Conservation (phyloP, 2,888 invertebrate species). For the Chalcosyrphus nemorum region DNA sequence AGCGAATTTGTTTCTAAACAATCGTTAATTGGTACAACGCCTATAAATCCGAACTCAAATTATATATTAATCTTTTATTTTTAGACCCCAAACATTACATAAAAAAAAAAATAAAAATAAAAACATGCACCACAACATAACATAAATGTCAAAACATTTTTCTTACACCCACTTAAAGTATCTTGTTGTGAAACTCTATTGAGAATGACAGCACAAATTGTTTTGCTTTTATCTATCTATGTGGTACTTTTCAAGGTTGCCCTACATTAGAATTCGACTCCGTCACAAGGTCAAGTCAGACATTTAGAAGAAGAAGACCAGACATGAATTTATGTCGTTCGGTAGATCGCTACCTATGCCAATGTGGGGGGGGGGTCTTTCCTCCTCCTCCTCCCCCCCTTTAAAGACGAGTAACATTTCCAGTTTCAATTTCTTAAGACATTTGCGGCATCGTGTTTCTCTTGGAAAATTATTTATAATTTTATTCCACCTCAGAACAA, state of each 20-base stretch:
- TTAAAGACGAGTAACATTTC: background rate
- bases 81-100: background rate
- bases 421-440: background rate
- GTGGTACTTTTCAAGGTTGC: constrained; percentile 33
- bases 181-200: constrained; percentile 6
- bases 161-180: constrained; percentile 18
- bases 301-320: background rate
- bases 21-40: background rate
- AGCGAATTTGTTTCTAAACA: background rate
- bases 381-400: background rate
- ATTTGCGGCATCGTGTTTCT: background rate
- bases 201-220: background rate
- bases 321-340: background rate
- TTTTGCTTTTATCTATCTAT: background rate
- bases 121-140: too few relatives aligned
- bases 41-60: background rate
- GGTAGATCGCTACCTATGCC: background rate
- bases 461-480: background rate
- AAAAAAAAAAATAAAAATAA: background rate
- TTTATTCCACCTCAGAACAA: constrained; percentile 30
- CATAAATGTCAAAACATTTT: constrained; percentile 20
- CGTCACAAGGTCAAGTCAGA: constrained; percentile 34
- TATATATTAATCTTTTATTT: background rate
- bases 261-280: constrained; percentile 23
- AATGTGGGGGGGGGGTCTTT: background rate